Percentiles rank a stretch among this genome's conserved stretches.
phyloP scores from a whole-genome alignment of 2,113 vertebrate genomes.

The Ivindomyrus marchei region DNA sequence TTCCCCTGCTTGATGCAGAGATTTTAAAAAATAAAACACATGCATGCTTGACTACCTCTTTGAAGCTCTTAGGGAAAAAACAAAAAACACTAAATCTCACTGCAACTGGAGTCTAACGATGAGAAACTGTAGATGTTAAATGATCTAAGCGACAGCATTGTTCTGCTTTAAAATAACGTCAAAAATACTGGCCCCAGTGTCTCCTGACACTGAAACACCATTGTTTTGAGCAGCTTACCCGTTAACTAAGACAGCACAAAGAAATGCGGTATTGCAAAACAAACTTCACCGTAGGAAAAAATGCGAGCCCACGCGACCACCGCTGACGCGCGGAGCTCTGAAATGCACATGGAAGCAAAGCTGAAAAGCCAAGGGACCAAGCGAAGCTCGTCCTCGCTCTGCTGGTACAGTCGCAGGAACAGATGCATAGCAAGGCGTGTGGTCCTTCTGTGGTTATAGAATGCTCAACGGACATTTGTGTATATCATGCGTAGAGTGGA shows the following conservation, averaged over 20 bases:
- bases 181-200: not conserved
- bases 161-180: not conserved
- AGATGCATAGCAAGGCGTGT: conserved; percentile 40
- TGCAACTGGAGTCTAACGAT: not conserved
- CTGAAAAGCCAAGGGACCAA: not conserved
- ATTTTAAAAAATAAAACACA: conserved; percentile 17
- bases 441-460: conserved; percentile 16
- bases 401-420: not conserved
- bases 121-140: not conserved
- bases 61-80: not conserved
- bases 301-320: not conserved
- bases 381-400: not conserved
- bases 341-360: not conserved
- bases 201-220: not conserved
- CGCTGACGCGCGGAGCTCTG: not conserved
- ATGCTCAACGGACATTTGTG: not conserved
- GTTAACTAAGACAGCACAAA: not conserved
- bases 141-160: not conserved
- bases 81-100: not conserved
- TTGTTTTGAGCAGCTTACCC: not conserved
- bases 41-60: conserved; percentile 45
- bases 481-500: conserved; percentile 2
- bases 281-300: not conserved
- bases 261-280: not conserved
- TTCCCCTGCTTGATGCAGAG: conserved; percentile 27